These are phyloP conservation scores for Epizoanthus fatuus DNA, from an alignment of 92 coral and sea anemone genomes.

Conservation along the genomic window DNA sequence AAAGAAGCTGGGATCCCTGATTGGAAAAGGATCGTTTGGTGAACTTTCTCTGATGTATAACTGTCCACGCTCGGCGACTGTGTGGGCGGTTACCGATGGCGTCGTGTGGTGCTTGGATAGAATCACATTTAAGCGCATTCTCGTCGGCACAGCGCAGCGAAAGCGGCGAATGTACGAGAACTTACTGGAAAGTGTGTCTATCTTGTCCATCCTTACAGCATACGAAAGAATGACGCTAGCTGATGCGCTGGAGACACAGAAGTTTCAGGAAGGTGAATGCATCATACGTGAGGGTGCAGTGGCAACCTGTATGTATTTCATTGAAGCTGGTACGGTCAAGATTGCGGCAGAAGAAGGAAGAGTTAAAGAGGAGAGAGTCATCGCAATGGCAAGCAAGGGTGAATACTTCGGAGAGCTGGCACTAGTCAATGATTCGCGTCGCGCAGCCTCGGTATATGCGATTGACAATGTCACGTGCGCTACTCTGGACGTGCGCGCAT, in stretches of 20 bases:
- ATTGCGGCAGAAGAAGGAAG: slow-evolving; percentile 42
- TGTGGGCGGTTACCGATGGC: slow-evolving; percentile 51
- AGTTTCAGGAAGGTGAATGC: slow-evolving; percentile 59
- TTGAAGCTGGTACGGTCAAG: slow-evolving; percentile 63
- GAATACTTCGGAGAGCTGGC: slow-evolving; percentile 76
- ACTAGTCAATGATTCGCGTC: slow-evolving; percentile 49
- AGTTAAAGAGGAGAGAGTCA: slow-evolving; percentile 23
- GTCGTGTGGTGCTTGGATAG: slow-evolving; percentile 70
- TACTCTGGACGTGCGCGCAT: slow-evolving; percentile 58
- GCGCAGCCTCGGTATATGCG: slow-evolving; percentile 65
- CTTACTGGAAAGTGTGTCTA: slow-evolving; percentile 52
- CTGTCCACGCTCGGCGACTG: slow-evolving; percentile 73
- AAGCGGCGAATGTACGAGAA: slow-evolving; percentile 61
- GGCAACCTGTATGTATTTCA: slow-evolving; percentile 63
- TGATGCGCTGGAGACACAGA: slow-evolving; percentile 58
- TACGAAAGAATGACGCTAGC: slow-evolving; percentile 66
- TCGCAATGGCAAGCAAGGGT: slow-evolving; percentile 50
- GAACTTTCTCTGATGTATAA: slow-evolving; percentile 69
- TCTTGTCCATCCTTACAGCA: slow-evolving; percentile 58
- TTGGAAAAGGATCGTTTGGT: slow-evolving; percentile 69
- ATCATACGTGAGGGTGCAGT: slow-evolving; percentile 55
- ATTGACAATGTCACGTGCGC: slow-evolving; percentile 62
- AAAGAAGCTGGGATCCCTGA: slow-evolving; percentile 43
- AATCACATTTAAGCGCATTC: slow-evolving; percentile 59
- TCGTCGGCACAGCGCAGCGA: slow-evolving; percentile 65